Conservation (phyloP, 2,888 invertebrate species). For the Ichneumoninae sp. region DNA sequence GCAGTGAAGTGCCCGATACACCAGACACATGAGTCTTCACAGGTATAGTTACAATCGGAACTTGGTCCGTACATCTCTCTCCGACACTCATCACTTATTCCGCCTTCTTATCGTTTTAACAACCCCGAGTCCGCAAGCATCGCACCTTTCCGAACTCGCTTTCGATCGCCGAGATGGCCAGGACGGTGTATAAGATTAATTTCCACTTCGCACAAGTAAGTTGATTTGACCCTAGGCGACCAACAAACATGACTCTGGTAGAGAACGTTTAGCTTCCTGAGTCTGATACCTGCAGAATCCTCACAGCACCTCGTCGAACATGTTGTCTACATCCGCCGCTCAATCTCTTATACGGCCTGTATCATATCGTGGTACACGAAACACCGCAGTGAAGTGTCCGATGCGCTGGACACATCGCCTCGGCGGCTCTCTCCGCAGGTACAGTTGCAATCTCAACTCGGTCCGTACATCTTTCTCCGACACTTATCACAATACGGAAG, state of each 20-base stretch:
- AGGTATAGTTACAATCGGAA: background rate
- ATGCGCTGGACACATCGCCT: background rate
- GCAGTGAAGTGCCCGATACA: background rate
- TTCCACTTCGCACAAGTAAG: background rate
- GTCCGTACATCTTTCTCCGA: constrained; percentile 17
- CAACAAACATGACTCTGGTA: background rate
- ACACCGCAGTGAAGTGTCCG: background rate
- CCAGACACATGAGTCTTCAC: background rate
- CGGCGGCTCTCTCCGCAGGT: background rate
- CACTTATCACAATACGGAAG: constrained; percentile 52
- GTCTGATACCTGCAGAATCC: background rate
- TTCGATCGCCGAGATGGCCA: background rate
- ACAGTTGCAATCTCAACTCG: background rate
- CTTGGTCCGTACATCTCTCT: constrained; percentile 4
- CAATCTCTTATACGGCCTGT: background rate
- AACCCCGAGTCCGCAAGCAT: no score
- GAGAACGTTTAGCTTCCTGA: background rate
- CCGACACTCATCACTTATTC: constrained; percentile 5
- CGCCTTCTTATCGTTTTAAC: background rate
- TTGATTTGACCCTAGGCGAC: background rate
- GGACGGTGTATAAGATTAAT: background rate
- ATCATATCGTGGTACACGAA: background rate
- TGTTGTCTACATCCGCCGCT: background rate
- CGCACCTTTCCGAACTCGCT: no score
- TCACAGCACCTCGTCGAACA: background rate